These are phyloP conservation scores for Drosophila siamana DNA, from an alignment of 2,888 invertebrate species.

Conservation along the genomic window DNA sequence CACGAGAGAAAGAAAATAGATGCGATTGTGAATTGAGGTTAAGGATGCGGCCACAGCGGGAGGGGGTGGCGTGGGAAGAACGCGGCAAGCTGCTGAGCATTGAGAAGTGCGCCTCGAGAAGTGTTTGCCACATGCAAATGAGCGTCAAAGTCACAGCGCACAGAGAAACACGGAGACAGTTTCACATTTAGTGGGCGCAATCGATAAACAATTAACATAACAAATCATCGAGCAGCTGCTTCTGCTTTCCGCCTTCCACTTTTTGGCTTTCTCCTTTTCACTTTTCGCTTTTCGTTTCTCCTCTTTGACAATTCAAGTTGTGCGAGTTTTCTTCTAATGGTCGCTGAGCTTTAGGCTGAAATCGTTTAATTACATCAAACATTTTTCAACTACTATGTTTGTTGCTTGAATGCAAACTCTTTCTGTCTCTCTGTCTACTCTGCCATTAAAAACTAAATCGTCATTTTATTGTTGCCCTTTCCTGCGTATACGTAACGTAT, in stretches of 20 bases:
- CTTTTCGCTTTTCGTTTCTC: too few relatives aligned
- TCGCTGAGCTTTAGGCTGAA: too few relatives aligned
- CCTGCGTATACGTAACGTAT: too few relatives aligned
- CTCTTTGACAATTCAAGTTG: too few relatives aligned
- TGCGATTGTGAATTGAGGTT: conserved; percentile 33
- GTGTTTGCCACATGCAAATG: conserved; percentile 19
- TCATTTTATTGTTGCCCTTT: too few relatives aligned
- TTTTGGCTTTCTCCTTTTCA: not conserved
- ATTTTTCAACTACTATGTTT: too few relatives aligned
- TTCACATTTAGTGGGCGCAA: conserved; percentile 9
- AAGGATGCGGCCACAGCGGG: conserved; percentile 29
- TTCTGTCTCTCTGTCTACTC: too few relatives aligned
- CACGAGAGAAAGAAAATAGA: not conserved
- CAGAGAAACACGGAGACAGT: not conserved
- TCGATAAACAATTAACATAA: conserved; percentile 44
- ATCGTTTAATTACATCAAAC: too few relatives aligned
- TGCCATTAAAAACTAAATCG: too few relatives aligned
- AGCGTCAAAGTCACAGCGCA: not conserved
- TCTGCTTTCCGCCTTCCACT: not conserved
- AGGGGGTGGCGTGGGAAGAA: not conserved
- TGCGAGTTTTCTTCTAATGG: too few relatives aligned
- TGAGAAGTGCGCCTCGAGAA: not conserved
- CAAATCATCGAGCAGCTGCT: conserved; percentile 11
- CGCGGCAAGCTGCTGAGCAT: conserved; percentile 6
- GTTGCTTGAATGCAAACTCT: too few relatives aligned